Evolutionary conservation across 2,888 invertebrate genomes (phyloP).

Genomic region (Cistogaster globosa): DNA sequence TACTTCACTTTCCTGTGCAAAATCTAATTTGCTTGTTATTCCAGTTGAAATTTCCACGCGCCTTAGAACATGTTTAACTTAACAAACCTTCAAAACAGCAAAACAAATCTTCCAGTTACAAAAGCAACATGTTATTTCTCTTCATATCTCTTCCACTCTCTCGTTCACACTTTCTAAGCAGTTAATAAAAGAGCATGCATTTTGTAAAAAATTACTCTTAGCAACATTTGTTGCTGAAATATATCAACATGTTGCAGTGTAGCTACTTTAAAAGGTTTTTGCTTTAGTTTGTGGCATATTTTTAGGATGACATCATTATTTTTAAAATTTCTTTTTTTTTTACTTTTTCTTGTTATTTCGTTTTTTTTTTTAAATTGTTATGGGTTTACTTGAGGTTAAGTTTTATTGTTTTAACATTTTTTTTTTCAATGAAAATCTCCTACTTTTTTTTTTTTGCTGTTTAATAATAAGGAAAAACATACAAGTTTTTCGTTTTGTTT

Average conservation of each 20-base stretch:
- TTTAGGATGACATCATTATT: conserved; percentile 48
- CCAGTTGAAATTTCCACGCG: conserved; percentile 5
- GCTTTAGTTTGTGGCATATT: conserved; percentile 14
- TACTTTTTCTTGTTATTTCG: background rate
- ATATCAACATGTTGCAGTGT: conserved; percentile 3
- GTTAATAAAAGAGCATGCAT: background rate
- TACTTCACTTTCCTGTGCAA: background rate
- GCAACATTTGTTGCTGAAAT: conserved; percentile 40
- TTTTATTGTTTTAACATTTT: conserved; percentile 51
- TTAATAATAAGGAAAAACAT: background rate
- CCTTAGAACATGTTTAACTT: conserved; percentile 20
- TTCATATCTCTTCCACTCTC: background rate
- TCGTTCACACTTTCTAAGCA: background rate
- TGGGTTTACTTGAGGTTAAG: conserved; percentile 49
- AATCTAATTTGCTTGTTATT: background rate
- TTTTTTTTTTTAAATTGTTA: background rate
- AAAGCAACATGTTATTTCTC: conserved; percentile 65
- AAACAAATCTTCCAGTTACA: background rate
- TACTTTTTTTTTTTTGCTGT: background rate
- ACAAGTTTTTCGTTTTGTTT: no score
- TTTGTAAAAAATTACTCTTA: background rate
- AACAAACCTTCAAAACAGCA: background rate
- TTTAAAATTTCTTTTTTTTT: background rate
- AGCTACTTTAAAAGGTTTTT: background rate
- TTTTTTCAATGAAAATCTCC: no score